Evolutionary conservation across 2,797 vertebrate species (phyloP).

Genomic region (Silurus aristotelis): DNA sequence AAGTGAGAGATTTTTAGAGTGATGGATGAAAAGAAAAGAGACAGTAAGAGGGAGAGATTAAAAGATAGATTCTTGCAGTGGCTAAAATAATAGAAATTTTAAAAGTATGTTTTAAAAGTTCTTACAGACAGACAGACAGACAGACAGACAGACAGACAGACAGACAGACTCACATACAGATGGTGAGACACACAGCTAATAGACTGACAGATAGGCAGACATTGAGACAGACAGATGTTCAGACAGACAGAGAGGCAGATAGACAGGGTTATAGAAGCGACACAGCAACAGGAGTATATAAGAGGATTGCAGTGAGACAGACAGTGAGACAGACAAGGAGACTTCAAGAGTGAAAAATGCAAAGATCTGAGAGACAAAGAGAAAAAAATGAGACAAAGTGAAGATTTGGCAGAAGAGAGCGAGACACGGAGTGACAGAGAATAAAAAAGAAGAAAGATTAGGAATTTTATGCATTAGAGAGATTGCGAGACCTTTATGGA

Average conservation of each 20-base stretch:
- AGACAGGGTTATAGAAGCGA: not conserved
- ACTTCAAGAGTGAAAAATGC: not conserved
- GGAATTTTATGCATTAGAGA: not conserved
- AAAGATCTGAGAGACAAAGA: not conserved
- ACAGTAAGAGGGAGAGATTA: not conserved
- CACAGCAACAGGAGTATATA: not conserved
- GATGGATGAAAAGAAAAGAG: constrained; percentile 4
- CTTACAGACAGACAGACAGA: too few species aligned
- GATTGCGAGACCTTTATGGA: not conserved
- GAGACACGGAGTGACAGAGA: constrained; percentile 47
- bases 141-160: too few species aligned
- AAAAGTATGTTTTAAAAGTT: too few species aligned
- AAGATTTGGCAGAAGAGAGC: not conserved
- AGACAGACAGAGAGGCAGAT: not conserved
- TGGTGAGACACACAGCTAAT: too few species aligned
- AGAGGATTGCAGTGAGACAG: not conserved
- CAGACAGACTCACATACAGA: too few species aligned
- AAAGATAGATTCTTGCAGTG: not conserved
- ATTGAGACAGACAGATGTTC: too few species aligned
- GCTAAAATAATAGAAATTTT: too few species aligned
- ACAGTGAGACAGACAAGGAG: not conserved
- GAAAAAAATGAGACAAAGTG: not conserved
- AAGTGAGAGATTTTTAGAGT: not conserved
- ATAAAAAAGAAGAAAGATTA: constrained; percentile 31
- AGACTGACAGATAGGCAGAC: not conserved